Conservation (phyloP, 2,888 invertebrate genomes). For the Psylliodes chrysocephalus region DNA sequence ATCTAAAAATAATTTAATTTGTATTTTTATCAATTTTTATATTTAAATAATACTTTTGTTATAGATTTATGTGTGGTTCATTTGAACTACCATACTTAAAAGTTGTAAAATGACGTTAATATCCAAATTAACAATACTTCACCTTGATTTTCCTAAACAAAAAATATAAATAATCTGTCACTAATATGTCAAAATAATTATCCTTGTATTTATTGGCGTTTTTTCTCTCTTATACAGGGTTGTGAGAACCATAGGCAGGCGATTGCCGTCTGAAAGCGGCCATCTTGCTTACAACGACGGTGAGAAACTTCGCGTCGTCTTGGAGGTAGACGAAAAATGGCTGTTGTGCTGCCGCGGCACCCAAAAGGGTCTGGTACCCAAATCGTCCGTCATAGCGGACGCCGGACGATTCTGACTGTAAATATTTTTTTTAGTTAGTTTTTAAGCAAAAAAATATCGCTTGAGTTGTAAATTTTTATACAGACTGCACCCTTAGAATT, state of each 20-base stretch:
- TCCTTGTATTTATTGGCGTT: no score
- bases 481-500: constrained; percentile 52
- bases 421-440: constrained; percentile 35
- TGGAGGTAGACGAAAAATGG: constrained; percentile 82
- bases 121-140: no score
- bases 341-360: constrained; percentile 80
- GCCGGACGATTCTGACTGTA: constrained; percentile 55
- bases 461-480: constrained; percentile 55
- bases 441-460: constrained; percentile 9
- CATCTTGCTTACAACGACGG: constrained; percentile 83
- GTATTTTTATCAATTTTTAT: no score
- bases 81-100: no score
- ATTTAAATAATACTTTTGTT: no score
- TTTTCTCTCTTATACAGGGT: constrained; percentile 67
- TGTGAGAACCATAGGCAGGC: constrained; percentile 79
- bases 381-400: constrained; percentile 72
- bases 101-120: no score
- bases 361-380: constrained; percentile 80
- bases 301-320: constrained; percentile 76
- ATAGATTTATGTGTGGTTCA: no score
- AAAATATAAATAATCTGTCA: no score
- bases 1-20: no score
- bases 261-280: constrained; percentile 80
- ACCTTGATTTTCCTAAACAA: no score
- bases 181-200: no score